Evolutionary conservation across 2,888 invertebrate genomes (phyloP), one percentile per base, ranked within the genome.

Genomic region (Therioaphis trifolii): DNA sequence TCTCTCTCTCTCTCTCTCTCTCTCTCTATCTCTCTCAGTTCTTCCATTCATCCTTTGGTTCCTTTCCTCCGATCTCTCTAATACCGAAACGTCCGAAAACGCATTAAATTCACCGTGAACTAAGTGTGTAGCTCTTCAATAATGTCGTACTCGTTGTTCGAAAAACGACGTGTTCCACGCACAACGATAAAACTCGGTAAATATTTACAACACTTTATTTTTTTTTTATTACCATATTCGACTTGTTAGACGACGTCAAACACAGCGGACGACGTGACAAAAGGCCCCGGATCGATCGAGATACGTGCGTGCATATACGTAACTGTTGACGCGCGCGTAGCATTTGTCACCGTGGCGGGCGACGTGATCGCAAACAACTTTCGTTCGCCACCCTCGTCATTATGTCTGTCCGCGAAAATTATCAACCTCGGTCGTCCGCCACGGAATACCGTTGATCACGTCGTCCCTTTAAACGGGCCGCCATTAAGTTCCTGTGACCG

Each of bases 401-500:
- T 75, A 61, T 75, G 24, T 7, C 15, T 46, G 29, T 4, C 35
- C 15, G 21, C 21, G 35, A 35, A 52, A 77, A 52, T 66, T 66
- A 52, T 77, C 66, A 11, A 24, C 35, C 66, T 35, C 18, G 35
- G 66, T 52, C 52, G 52, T 77, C 24, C 35, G 68, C 52, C 66
- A 76, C 43, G 18, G 5, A 12, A 15, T 15, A 55, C 40, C 21
- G 46, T 29, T 61, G 61, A 61, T 24, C 55, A 27, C 58, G 55
- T 79, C 79, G 27, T 79, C 79, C 69, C 43, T 69, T n/a, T 71
- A 79, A 69, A 71, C 29, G 69, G 58, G 27, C 55, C 18, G 18
- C 69, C 43, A 40, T 71, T 58, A 69, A 79, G 71, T 79, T 71
- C 29, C 43, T 5, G 46, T 46, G n/a, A 61, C 15, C 29, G 15